Evolutionary conservation across 2,797 vertebrate genomes (phyloP).

Genomic region (Syngnathus rostellatus): DNA sequence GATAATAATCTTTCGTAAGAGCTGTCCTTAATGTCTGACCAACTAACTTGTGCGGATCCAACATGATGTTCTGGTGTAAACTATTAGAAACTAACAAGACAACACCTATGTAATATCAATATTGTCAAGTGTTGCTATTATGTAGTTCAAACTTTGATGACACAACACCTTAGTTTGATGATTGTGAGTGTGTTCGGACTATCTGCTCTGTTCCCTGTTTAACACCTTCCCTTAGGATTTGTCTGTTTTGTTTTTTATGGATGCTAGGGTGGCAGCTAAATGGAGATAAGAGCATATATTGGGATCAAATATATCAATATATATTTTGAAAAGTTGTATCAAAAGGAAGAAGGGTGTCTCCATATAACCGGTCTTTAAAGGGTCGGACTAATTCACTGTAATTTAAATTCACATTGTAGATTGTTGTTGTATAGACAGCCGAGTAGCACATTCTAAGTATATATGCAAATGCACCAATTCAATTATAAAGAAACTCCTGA

Average conservation of each 20-base stretch:
- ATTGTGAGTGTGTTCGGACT: constrained; percentile 59
- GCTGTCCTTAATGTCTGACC: constrained; percentile 51
- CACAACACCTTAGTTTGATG: constrained; percentile 45
- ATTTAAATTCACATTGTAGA: constrained; percentile 21
- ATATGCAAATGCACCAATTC: constrained; percentile 52
- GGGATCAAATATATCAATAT: constrained; percentile 3
- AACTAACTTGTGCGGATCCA: constrained; percentile 41
- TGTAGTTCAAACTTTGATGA: constrained; percentile 45
- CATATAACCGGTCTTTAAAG: constrained; percentile 29
- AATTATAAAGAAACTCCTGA: constrained; percentile 47
- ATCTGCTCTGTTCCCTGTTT: constrained; percentile 45
- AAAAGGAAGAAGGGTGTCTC: constrained; percentile 25
- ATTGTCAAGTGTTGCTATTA: constrained; percentile 59
- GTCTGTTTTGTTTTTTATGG: constrained; percentile 34
- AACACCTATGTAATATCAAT: constrained; percentile 54
- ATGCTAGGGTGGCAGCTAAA: constrained; percentile 35
- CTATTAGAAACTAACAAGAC: constrained; percentile 42
- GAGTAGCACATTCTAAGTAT: constrained; percentile 53
- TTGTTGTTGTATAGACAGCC: constrained; percentile 39
- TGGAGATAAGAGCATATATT: constrained; percentile 16
- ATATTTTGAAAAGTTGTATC: constrained; percentile 16
- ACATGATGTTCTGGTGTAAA: constrained; percentile 43
- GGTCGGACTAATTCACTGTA: constrained; percentile 19
- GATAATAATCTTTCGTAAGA: constrained; percentile 23
- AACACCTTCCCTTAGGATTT: constrained; percentile 36